phyloP scores from a whole-genome alignment of 1,140 invertebrate genomes.

The Monochamus saltuarius region DNA sequence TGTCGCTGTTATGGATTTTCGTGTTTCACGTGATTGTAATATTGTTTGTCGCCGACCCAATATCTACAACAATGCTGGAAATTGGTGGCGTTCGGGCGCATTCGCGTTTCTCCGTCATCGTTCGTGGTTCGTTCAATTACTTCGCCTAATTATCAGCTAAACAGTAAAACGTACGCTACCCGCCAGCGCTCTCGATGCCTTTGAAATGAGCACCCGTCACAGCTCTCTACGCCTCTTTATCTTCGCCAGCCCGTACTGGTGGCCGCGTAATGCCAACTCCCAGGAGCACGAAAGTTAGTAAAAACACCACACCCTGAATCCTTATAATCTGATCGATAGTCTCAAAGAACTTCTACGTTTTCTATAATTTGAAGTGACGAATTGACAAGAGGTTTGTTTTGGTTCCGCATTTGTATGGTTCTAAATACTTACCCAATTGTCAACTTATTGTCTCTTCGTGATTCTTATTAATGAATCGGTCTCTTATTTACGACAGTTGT shows the following conservation, averaged over 20 bases:
- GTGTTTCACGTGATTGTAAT: no score
- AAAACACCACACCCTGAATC: background rate
- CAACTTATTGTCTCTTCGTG: no score
- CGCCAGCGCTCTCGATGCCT: slow-evolving; percentile 21
- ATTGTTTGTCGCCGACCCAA: no score
- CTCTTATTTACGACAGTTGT: no score
- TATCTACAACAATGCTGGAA: slow-evolving; percentile 24
- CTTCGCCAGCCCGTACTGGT: background rate
- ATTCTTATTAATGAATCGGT: no score
- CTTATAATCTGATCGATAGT: no score
- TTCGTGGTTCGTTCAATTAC: slow-evolving; percentile 37
- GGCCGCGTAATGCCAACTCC: background rate
- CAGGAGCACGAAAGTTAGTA: background rate
- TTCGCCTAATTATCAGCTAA: slow-evolving; percentile 41
- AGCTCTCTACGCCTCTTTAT: slow-evolving; percentile 2
- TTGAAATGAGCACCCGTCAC: slow-evolving; percentile 7
- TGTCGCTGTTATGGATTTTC: slow-evolving; percentile 24
- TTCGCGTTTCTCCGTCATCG: slow-evolving; percentile 16
- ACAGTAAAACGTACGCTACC: slow-evolving; percentile 40
- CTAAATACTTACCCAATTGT: no score
- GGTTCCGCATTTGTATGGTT: no score
- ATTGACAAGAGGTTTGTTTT: no score
- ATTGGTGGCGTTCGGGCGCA: slow-evolving; percentile 24
- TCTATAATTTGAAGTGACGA: no score
- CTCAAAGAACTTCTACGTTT: no score